Evolutionary conservation across 2,797 vertebrate species (phyloP).

Genomic region (Heliangelus exortis): DNA sequence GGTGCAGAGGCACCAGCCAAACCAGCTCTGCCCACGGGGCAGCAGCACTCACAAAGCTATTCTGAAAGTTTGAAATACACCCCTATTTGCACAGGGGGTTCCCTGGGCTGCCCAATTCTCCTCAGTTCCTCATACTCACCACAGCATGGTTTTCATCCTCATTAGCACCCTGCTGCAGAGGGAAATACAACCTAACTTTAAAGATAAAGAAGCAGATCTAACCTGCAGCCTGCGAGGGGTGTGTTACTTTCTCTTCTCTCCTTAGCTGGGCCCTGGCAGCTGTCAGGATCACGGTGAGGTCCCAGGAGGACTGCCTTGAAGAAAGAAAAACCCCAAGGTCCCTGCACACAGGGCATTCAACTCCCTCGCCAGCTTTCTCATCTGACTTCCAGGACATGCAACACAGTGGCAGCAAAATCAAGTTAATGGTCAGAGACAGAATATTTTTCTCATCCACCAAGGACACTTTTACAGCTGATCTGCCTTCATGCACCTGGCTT

Average conservation of each 20-base stretch:
- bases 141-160: background rate
- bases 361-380: background rate
- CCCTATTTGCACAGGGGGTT: background rate
- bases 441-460: background rate
- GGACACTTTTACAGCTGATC: background rate
- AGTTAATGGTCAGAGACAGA: background rate
- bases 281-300: accelerated
- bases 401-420: background rate
- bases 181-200: background rate
- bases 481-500: background rate
- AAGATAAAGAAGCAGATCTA: background rate
- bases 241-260: background rate
- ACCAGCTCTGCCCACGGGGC: background rate
- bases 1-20: background rate
- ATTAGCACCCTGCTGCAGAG: background rate
- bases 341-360: accelerated
- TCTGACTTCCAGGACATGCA: background rate
- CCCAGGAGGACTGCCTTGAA: background rate
- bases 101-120: background rate
- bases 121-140: background rate
- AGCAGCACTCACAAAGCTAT: background rate
- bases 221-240: background rate
- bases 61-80: background rate
- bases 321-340: background rate
- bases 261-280: background rate